A percentile compares a stretch with the other conserved stretches of the same genome.
Evolutionary conservation across 2,797 vertebrate species (phyloP).

Genomic region (Chiloscyllium punctatum): DNA sequence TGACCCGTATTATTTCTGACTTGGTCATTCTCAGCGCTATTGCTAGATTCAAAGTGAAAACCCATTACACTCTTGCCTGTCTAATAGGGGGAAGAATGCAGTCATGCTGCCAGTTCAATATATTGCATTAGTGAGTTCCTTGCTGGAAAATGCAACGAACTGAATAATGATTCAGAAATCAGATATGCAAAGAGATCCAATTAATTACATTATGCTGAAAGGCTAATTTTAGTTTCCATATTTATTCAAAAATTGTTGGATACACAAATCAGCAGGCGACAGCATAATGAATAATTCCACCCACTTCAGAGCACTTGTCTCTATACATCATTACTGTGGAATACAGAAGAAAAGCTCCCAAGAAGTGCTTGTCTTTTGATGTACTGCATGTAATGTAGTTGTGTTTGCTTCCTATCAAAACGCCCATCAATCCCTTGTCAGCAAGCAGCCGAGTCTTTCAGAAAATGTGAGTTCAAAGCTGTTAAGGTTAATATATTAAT

Average conservation of each 20-base stretch:
- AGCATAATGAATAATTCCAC: conserved; percentile 77
- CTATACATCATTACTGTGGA: conserved; percentile 55
- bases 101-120: conserved; percentile 14
- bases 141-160: conserved; percentile 26
- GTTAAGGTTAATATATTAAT: conserved; percentile 33
- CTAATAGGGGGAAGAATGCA: conserved; percentile 36
- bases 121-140: conserved; percentile 8
- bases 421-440: conserved; percentile 53
- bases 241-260: conserved; percentile 71
- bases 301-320: conserved; percentile 60
- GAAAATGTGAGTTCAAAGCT: conserved; percentile 50
- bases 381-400: conserved; percentile 56
- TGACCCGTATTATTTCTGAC: background rate
- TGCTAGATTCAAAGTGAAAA: conserved; percentile 14
- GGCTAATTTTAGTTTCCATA: conserved; percentile 76
- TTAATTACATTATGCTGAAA: conserved; percentile 75
- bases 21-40: background rate
- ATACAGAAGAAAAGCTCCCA: conserved; percentile 51
- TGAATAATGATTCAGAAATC: conserved; percentile 31
- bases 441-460: conserved; percentile 33
- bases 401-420: conserved; percentile 68
- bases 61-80: background rate
- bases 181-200: conserved; percentile 67
- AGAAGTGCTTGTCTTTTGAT: conserved; percentile 69
- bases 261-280: conserved; percentile 66